Evolutionary conservation across 2,888 invertebrate genomes (phyloP).

Genomic region (Mechanitis messenoides): DNA sequence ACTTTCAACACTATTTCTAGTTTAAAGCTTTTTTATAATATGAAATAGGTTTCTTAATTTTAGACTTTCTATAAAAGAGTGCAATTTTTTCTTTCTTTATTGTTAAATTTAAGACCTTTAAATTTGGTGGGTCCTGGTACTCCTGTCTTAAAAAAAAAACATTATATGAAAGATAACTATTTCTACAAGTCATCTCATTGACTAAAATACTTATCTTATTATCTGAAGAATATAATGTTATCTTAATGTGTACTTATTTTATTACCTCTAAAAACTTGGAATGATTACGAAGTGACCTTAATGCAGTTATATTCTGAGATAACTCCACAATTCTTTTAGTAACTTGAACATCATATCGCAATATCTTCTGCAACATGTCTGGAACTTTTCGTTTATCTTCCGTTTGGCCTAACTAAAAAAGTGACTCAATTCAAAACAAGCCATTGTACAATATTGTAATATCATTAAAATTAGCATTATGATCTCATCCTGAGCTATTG

Average conservation of each 20-base stretch:
- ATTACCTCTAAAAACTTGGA: constrained; percentile 76
- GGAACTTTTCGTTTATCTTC: constrained; percentile 64
- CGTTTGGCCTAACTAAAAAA: constrained; percentile 44
- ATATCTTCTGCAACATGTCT: constrained; percentile 64
- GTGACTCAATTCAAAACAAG: constrained; percentile 1
- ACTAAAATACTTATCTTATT: neutral
- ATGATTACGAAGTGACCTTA: constrained; percentile 73
- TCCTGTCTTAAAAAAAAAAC: too few relatives aligned
- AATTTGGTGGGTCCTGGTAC: too few relatives aligned
- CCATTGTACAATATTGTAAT: neutral
- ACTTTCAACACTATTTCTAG: too few relatives aligned
- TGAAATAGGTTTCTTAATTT: too few relatives aligned
- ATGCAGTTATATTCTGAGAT: constrained; percentile 62
- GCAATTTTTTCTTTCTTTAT: too few relatives aligned
- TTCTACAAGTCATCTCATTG: too few relatives aligned
- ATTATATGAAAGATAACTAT: too few relatives aligned
- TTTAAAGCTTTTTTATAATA: too few relatives aligned
- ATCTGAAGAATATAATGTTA: neutral
- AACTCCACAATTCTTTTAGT: constrained; percentile 72
- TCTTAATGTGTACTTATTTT: neutral
- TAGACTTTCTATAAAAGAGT: too few relatives aligned
- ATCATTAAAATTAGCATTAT: constrained; percentile 8
- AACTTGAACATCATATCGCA: constrained; percentile 68
- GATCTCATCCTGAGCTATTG: constrained; percentile 4
- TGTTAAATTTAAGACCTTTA: too few relatives aligned